phyloP scores from a whole-genome alignment of 1,140 invertebrate species.

The Phymastichus coffea region DNA sequence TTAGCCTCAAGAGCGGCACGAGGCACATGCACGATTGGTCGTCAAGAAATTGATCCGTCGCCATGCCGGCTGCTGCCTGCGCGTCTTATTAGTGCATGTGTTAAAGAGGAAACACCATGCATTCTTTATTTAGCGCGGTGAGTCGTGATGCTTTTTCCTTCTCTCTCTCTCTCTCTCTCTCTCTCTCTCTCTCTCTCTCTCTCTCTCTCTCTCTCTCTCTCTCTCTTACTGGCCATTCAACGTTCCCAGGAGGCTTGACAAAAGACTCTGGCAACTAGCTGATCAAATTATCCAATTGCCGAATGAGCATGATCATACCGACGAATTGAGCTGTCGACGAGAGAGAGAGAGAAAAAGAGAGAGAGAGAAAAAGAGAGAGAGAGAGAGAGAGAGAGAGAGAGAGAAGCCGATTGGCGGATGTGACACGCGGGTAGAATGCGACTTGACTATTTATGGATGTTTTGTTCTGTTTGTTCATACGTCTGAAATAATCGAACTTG shows the following conservation, averaged over 20 bases:
- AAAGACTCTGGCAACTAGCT: slow-evolving; percentile 56
- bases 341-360: slow-evolving; percentile 48
- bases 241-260: slow-evolving; percentile 57
- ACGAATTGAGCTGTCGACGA: slow-evolving; percentile 58
- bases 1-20: too few relatives aligned
- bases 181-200: too few relatives aligned
- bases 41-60: too few relatives aligned
- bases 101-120: slow-evolving; percentile 20
- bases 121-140: slow-evolving; percentile 19
- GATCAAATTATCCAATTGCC: background rate
- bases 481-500: too few relatives aligned
- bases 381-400: too few relatives aligned
- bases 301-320: slow-evolving; percentile 58
- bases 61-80: too few relatives aligned
- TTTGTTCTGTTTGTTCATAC: too few relatives aligned
- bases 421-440: too few relatives aligned
- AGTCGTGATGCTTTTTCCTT: too few relatives aligned
- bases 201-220: background rate
- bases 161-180: too few relatives aligned
- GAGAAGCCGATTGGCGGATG: background rate
- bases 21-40: too few relatives aligned
- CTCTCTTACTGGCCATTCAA: slow-evolving; percentile 43
- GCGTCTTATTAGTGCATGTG: slow-evolving; percentile 11
- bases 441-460: too few relatives aligned
- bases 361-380: slow-evolving; percentile 18